phyloP scores from a whole-genome alignment of 1,140 invertebrate genomes.

The Leptonema lineaticorne region DNA sequence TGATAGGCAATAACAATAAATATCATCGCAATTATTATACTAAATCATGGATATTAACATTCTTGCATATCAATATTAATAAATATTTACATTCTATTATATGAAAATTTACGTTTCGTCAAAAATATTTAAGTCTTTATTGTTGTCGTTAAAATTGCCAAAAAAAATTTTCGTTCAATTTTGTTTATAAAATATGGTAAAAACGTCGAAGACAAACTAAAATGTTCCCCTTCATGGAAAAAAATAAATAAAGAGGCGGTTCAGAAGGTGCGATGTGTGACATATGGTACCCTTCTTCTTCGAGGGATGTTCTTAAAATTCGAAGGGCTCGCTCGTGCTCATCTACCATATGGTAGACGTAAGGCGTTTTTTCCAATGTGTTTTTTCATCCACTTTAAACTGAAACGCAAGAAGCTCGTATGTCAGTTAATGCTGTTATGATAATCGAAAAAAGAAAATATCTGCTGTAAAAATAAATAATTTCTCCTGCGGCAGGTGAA shows the following conservation, averaged over 20 bases:
- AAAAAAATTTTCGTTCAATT: no score
- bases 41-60: no score
- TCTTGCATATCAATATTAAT: no score
- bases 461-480: not conserved
- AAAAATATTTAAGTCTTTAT: no score
- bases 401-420: constrained; percentile 12
- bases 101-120: no score
- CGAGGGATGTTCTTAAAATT: constrained; percentile 4
- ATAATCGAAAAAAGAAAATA: not conserved
- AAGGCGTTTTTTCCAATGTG: not conserved
- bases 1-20: no score
- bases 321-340: constrained; percentile 23
- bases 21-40: no score
- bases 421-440: constrained; percentile 13
- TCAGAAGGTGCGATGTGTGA: not conserved
- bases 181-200: no score
- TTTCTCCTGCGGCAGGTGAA: not conserved
- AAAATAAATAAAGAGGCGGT: not conserved
- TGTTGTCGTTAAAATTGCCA: no score
- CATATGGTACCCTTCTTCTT: constrained; percentile 16
- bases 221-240: not conserved
- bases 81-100: no score
- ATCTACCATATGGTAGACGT: constrained; percentile 19
- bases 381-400: constrained; percentile 6
- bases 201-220: no score